Conservation (phyloP, 64 coral and sea anemone genomes). For the Stichodactyla helianthus region DNA sequence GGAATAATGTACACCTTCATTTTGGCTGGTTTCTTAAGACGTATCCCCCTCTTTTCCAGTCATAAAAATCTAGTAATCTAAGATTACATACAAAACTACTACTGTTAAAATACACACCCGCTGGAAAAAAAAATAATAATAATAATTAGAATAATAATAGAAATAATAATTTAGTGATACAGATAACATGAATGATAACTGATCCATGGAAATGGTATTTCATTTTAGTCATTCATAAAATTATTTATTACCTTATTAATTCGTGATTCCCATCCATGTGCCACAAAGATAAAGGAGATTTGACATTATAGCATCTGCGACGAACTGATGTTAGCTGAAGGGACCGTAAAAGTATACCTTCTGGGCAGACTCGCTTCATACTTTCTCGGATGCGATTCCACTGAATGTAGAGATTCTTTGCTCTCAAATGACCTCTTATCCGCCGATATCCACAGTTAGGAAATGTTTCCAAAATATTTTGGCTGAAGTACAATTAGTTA, state of each 20-base stretch:
- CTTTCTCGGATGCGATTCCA: constrained; percentile 59
- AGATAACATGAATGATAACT: no score
- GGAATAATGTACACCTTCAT: no score
- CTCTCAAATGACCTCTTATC: constrained; percentile 61
- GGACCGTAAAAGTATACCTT: constrained; percentile 51
- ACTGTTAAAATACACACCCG: no score
- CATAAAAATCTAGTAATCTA: no score
- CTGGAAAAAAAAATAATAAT: no score
- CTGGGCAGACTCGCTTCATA: constrained; percentile 62
- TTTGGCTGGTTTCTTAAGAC: no score
- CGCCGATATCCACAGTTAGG: constrained; percentile 68
- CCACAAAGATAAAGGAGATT: constrained; percentile 63
- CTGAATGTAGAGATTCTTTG: constrained; percentile 40
- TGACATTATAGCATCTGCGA: constrained; percentile 39
- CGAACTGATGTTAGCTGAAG: constrained; percentile 55
- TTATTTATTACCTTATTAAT: constrained; percentile 46
- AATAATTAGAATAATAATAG: no score
- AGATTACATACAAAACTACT: no score
- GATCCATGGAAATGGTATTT: no score
- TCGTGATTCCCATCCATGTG: constrained; percentile 26
- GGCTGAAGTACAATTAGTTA: constrained; percentile 10
- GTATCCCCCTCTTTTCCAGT: no score
- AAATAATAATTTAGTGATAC: no score
- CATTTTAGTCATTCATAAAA: no score
- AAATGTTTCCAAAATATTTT: constrained; percentile 58